Base-by-base conservation (phyloP, 2,888 invertebrate genomes). In the Periphyllus acericola region DNA sequence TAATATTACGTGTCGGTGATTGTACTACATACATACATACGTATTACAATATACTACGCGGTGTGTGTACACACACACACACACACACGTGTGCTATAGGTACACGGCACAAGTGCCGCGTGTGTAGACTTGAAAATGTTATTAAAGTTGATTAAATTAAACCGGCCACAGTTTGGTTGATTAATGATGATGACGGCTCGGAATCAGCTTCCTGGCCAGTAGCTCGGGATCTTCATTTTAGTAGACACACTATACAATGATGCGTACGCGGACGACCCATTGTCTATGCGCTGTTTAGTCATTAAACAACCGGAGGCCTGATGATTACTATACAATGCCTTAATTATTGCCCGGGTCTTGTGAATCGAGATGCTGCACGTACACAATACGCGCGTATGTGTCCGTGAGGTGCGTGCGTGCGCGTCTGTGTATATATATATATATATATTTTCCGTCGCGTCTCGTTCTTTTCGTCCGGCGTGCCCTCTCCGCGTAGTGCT, bases 301-400 rank as follows among this genome's bases (percentile, higher is more conserved):
- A 74, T 81, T 81, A 87, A 87, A 87, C 81, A 81, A 87, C 87
- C 87, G 87, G 87, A 81, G 87, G 81, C 80, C 87, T 29, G 87
- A 87, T 87, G 87, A 87, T 87, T 81, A 87, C 87, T 86, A 81
- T 81, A 87, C 87, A 87, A 87, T 87, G 87, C 87, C 87, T 87
- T 87, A 87, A 87, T 87, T 87, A 81, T 87, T 81, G 72, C 81
- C 81, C 60, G 60, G 80, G 78, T 52, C 66, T 21, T 71, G 86
- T 87, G 86, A 87, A 80, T 87, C 86, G 86, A 87, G 72, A 79
- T 71, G 68, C 40, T 11, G 21, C 29, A 9, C n/a, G 32, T 29
- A 29, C 11, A 60, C 68, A 80, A 71, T 66, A 80, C 66, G n/a
- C 66, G 66, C n/a, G 21, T 25, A 46, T 46, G 9, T 46, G 46